These are phyloP conservation scores for Sebastes fasciatus DNA, from an alignment of 2,113 vertebrate genomes.

Conservation along the genomic window DNA sequence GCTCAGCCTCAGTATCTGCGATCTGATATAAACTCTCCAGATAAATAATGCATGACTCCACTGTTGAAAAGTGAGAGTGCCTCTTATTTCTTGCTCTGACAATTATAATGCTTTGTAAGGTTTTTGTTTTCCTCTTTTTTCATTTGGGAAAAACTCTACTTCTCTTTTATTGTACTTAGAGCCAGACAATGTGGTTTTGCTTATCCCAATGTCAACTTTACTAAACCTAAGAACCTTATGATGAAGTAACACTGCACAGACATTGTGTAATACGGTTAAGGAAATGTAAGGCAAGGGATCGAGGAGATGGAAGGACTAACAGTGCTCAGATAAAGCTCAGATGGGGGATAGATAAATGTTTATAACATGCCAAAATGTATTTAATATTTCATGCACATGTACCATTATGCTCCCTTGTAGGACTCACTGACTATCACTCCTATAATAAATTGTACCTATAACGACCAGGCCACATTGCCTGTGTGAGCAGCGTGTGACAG, in stretches of 20 bases:
- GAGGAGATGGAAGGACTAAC: not conserved
- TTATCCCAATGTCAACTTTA: slow-evolving; percentile 10
- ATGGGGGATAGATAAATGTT: slow-evolving; percentile 1
- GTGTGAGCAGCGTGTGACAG: no score
- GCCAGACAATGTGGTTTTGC: slow-evolving; percentile 25
- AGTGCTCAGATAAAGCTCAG: slow-evolving; percentile 18
- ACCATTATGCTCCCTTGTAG: not conserved
- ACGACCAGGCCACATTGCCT: no score
- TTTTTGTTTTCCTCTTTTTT: slow-evolving; percentile 59
- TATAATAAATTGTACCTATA: slow-evolving; percentile 3
- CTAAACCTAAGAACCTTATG: slow-evolving; percentile 12
- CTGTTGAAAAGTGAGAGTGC: slow-evolving; percentile 89
- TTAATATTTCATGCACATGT: slow-evolving; percentile 14
- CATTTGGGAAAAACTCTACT: slow-evolving; percentile 44
- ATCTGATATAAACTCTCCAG: slow-evolving; percentile 93
- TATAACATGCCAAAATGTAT: not conserved
- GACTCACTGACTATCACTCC: not conserved
- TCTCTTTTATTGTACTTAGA: slow-evolving; percentile 44
- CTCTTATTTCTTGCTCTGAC: slow-evolving; percentile 93
- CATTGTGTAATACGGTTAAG: not conserved
- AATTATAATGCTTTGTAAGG: slow-evolving; percentile 73
- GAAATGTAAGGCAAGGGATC: slow-evolving; percentile 3
- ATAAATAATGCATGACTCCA: slow-evolving; percentile 97
- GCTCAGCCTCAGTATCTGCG: slow-evolving; percentile 94
- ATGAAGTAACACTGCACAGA: not conserved